Base-by-base conservation (phyloP, 2,113 vertebrate species). In the Dicentrarchus labrax region DNA sequence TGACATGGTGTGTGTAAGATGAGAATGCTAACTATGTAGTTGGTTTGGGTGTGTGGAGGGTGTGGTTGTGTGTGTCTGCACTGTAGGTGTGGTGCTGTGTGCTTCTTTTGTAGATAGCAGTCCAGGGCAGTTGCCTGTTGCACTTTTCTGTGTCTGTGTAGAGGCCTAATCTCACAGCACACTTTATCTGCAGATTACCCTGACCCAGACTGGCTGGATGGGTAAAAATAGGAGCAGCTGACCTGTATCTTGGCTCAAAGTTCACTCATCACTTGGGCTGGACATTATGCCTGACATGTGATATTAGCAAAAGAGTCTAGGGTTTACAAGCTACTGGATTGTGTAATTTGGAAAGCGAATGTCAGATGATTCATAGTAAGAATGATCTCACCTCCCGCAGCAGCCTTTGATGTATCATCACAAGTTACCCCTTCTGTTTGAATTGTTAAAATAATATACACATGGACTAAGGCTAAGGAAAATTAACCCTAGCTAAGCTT, bases 161-260 rank as follows among this genome's bases (percentile, higher is more conserved):
- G 61, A 83, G 51, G 53, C 72, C 78, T 89, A 86, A 88, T 88
- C 87, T 91, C 53, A 22, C 61, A 21, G 70, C 38, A 10, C 68
- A 66, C 79, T 70, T 87, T 91, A 93, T 91, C 76, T 70, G 66
- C 82, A 86, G 84, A 92, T 91, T 90, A 86, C 77, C 21, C 11
- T 54, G 61, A 68, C 76, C 62, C 72, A 64, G 66, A 68, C 45
- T 6, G 41, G 51, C 77, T 53, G 66, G 64, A 75, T 80, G 57
- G 57, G 85, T 89, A 89, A 81, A 88, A 91, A 88, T 86, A 86
- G 82, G 69, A 79, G 77, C 68, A 76, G 59, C 66, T 87, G 56
- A 83, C 65, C 59, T 79, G 15, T 74, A 24, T 68, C 80, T 79
- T 62, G 38, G 68, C 73, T 56, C 76, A 89, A 82, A 82, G 70